Evolutionary conservation across 2,797 vertebrate species (phyloP).

Genomic region (Pteropus rufus): DNA sequence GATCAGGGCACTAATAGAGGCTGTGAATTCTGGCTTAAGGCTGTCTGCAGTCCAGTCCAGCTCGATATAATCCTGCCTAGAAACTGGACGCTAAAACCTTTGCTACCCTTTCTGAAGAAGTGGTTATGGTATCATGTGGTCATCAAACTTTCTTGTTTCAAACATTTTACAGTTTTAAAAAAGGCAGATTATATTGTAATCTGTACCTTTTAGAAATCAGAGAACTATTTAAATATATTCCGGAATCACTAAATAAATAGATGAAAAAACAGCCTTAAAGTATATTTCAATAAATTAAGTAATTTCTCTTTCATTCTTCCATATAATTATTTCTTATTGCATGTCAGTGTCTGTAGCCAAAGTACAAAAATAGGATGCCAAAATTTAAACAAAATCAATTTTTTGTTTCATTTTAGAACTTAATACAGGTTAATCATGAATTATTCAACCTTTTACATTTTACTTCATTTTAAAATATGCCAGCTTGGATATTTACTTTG

Average conservation of each 20-base stretch:
- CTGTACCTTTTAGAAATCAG: not conserved
- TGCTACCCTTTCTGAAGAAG: not conserved
- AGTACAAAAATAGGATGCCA: not conserved
- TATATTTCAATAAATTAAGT: conserved; percentile 6
- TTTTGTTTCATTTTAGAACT: not conserved
- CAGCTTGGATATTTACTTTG: not conserved
- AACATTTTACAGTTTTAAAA: not conserved
- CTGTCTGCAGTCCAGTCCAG: not conserved
- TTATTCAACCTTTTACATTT: not conserved
- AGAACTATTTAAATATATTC: not conserved
- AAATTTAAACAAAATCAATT: not conserved
- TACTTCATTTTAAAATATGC: conserved; percentile 26
- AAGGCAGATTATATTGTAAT: not conserved
- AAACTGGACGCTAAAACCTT: not conserved
- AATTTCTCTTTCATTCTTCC: not conserved
- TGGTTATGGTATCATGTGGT: not conserved
- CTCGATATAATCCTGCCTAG: not conserved
- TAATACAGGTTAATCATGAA: not conserved
- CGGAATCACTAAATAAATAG: not conserved
- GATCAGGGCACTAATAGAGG: not conserved
- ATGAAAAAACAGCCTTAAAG: not conserved
- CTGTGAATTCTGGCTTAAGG: not conserved
- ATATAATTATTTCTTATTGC: not conserved
- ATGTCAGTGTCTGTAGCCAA: not conserved
- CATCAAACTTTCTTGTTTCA: not conserved